phyloP scores from a whole-genome alignment of 2,797 vertebrate genomes.

The Toxotes lorentzi region DNA sequence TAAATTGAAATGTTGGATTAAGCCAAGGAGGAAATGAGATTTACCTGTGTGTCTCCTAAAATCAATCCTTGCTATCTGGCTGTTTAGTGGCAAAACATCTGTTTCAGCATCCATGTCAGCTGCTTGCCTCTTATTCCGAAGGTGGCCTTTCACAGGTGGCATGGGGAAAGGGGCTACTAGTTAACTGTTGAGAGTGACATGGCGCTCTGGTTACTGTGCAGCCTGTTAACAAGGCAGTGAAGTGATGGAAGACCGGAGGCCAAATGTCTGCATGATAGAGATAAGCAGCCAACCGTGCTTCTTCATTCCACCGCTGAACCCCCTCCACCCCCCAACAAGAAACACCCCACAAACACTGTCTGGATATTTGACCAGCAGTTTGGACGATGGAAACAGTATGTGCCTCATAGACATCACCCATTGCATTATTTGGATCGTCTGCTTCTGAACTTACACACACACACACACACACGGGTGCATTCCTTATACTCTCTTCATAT shows the following conservation, averaged over 20 bases:
- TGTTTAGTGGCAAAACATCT: slow-evolving; percentile 64
- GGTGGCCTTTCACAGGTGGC: slow-evolving; percentile 27
- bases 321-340: background rate
- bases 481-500: background rate
- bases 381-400: slow-evolving; percentile 14
- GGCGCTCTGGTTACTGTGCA: slow-evolving; percentile 32
- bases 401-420: slow-evolving; percentile 33
- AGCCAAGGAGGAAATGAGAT: slow-evolving; percentile 69
- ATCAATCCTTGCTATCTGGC: slow-evolving; percentile 41
- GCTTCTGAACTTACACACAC: background rate
- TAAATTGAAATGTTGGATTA: slow-evolving; percentile 72
- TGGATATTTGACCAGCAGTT: slow-evolving; percentile 45
- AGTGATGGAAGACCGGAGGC: slow-evolving; percentile 69
- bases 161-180: background rate
- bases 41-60: slow-evolving; percentile 60
- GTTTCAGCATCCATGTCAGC: background rate
- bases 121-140: background rate
- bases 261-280: slow-evolving; percentile 66
- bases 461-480: background rate
- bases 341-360: slow-evolving; percentile 26
- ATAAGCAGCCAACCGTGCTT: slow-evolving; percentile 65
- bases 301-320: slow-evolving; percentile 7
- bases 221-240: slow-evolving; percentile 66
- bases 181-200: slow-evolving; percentile 37
- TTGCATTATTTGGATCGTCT: slow-evolving; percentile 1